Evolutionary conservation across 2,888 invertebrate genomes (phyloP).

Genomic region (Sisyra nigra): DNA sequence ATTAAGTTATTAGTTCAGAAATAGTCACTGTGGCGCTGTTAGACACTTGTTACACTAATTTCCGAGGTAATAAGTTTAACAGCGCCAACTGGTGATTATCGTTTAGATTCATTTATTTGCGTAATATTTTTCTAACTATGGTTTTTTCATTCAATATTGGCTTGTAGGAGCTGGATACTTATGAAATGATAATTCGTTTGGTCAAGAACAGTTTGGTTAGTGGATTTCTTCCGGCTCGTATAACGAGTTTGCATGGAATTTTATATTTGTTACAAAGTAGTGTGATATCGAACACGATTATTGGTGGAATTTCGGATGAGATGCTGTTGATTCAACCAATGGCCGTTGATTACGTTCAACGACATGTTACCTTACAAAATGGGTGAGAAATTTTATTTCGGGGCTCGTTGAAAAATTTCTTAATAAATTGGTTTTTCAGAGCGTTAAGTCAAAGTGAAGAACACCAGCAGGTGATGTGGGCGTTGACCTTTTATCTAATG

Average conservation of each 20-base stretch:
- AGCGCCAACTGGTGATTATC: too few relatives aligned
- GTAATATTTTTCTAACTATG: neutral
- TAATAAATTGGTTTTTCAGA: too few relatives aligned
- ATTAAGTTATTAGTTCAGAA: neutral
- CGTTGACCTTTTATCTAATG: conserved; percentile 56
- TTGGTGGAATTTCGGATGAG: conserved; percentile 29
- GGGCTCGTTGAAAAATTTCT: too few relatives aligned
- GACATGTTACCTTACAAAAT: conserved; percentile 26
- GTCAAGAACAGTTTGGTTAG: conserved; percentile 42
- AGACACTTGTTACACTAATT: too few relatives aligned
- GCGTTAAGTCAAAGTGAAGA: conserved; percentile 31
- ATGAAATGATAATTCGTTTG: conserved; percentile 41
- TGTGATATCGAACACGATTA: conserved; percentile 28
- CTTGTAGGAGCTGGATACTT: conserved; percentile 35
- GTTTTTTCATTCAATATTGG: conserved; percentile 8
- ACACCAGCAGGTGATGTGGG: conserved; percentile 55
- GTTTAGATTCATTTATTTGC: too few relatives aligned
- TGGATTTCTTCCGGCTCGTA: conserved; percentile 41
- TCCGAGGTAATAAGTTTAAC: too few relatives aligned
- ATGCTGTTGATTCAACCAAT: conserved; percentile 32
- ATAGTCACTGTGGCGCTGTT: too few relatives aligned
- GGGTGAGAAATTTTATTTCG: conserved; percentile 22
- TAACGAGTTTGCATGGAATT: conserved; percentile 46
- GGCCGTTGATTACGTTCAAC: conserved; percentile 34
- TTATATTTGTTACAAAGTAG: conserved; percentile 48